Evolutionary conservation across 2,888 invertebrate species (phyloP).

Genomic region (Cephus spinipes): DNA sequence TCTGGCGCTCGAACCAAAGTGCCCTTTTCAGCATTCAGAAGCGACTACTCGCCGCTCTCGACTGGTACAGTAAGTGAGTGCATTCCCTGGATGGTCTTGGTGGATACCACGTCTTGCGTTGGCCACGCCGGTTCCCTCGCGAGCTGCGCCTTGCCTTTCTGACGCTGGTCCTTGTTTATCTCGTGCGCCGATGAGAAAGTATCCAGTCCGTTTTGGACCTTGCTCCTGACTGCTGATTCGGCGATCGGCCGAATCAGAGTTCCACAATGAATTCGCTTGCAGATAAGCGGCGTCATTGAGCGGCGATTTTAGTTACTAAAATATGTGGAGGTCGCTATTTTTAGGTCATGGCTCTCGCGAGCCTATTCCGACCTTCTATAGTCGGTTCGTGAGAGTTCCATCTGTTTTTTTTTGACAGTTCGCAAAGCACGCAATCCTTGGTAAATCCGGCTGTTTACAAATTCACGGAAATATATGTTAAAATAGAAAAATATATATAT

Average conservation of each 20-base stretch:
- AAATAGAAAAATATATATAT: no score
- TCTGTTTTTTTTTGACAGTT: no score
- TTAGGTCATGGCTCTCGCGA: slow-evolving; percentile 46
- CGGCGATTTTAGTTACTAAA: slow-evolving; percentile 41
- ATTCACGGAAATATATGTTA: no score
- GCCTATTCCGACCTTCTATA: neutral
- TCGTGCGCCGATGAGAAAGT: neutral
- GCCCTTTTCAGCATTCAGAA: neutral
- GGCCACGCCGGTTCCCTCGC: no score
- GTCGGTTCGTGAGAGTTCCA: no score
- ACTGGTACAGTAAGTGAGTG: neutral
- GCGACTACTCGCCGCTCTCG: neutral
- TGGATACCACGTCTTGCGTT: neutral
- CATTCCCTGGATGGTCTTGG: neutral
- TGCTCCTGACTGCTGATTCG: neutral
- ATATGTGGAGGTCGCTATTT: slow-evolving; percentile 46
- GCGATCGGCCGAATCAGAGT: neutral
- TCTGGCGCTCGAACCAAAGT: no score
- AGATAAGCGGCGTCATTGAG: slow-evolving; percentile 28
- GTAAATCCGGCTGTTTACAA: no score
- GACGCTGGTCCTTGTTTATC: neutral
- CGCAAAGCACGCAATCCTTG: no score
- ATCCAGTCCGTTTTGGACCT: neutral
- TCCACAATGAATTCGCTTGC: slow-evolving; percentile 14
- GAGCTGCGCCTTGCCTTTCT: neutral